Conservation (phyloP, 2,113 vertebrate species). For the Lepus europaeus region DNA sequence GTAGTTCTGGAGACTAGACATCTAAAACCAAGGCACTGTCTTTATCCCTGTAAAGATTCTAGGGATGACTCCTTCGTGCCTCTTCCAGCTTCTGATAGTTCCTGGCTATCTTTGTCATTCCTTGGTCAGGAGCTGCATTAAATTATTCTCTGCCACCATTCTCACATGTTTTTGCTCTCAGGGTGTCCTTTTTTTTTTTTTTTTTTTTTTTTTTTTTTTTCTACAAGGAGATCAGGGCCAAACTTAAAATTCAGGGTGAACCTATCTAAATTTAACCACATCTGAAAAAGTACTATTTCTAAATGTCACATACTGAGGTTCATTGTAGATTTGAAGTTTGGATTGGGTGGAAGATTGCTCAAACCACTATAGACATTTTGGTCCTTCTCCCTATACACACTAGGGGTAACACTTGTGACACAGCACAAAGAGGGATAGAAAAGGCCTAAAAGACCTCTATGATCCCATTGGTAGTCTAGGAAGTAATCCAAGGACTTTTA, state of each 20-base stretch:
- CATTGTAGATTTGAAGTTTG: neutral
- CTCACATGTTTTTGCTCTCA: neutral
- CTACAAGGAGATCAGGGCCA: too few species aligned
- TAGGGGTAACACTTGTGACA: neutral
- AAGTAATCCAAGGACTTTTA: neutral
- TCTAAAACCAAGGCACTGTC: neutral
- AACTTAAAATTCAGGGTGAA: neutral
- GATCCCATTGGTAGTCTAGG: neutral
- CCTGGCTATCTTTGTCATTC: too few species aligned
- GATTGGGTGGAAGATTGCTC: neutral
- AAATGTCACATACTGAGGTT: neutral
- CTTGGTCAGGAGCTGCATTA: rapidly evolving
- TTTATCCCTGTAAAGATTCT: neutral
- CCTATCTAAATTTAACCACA: neutral
- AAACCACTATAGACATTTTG: neutral
- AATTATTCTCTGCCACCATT: neutral
- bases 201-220: too few species aligned
- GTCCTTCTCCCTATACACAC: rapidly evolving
- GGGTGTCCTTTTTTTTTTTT: neutral
- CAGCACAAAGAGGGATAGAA: neutral
- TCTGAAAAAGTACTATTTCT: neutral
- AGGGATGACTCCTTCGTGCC: neutral
- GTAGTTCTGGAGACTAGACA: neutral
- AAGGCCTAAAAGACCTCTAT: neutral
- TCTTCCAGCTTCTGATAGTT: neutral